A percentile compares a stretch with the other conserved stretches of the same genome.
Evolutionary conservation across 2,113 vertebrate genomes (phyloP).

Genomic region (Microcebus ravelobensis): DNA sequence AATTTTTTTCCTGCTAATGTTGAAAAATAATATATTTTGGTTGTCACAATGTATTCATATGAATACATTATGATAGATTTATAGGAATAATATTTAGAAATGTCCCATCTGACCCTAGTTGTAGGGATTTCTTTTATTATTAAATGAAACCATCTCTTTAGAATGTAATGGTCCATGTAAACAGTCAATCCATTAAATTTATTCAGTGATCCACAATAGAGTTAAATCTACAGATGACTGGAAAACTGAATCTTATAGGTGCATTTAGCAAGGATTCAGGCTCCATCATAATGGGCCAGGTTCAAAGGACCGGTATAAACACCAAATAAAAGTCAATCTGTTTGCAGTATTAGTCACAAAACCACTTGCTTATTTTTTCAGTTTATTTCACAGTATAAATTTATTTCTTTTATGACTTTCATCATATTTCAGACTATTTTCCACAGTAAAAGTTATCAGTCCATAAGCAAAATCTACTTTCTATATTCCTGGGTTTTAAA

Average conservation of each 20-base stretch:
- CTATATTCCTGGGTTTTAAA: neutral
- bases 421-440: neutral
- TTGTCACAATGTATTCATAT: neutral
- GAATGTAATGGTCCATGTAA: constrained; percentile 43
- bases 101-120: neutral
- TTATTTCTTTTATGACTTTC: neutral
- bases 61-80: neutral
- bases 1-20: neutral
- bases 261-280: constrained; percentile 34
- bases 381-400: neutral
- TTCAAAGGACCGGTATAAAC: constrained; percentile 13
- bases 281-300: constrained; percentile 48
- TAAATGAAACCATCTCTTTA: constrained; percentile 25
- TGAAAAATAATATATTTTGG: neutral
- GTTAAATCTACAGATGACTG: constrained; percentile 49
- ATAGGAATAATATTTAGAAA: neutral
- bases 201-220: constrained; percentile 53
- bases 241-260: constrained; percentile 68
- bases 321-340: neutral
- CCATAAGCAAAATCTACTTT: neutral
- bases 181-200: constrained; percentile 47
- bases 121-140: neutral
- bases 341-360: neutral
- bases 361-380: neutral
- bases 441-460: neutral